phyloP scores from a whole-genome alignment of 37 sponge, comb jelly and placozoan species.

The Axinella damicornis region DNA sequence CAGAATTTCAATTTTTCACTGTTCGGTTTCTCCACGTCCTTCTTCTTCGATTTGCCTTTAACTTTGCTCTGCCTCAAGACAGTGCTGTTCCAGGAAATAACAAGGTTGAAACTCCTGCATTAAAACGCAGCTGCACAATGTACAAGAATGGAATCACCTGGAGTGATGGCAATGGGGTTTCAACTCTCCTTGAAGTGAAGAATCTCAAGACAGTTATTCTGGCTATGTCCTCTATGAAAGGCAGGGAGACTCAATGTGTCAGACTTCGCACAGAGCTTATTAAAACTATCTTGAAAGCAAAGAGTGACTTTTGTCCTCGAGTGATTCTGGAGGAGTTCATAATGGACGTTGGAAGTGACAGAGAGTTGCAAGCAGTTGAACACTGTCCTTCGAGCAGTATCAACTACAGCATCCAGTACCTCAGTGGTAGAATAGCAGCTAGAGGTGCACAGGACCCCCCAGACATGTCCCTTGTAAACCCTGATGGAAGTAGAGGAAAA shows the following conservation, averaged over 20 bases:
- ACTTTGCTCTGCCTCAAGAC: constrained; percentile 1
- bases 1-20: constrained; percentile 1
- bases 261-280: constrained; percentile 8
- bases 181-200: constrained; percentile 5
- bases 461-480: too few species aligned
- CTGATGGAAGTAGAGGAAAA: too few species aligned
- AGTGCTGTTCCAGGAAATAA: too few species aligned
- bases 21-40: constrained; percentile 28
- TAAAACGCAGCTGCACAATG: background rate
- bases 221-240: background rate
- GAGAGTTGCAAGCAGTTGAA: too few species aligned
- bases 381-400: too few species aligned
- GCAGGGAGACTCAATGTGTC: constrained; percentile 13
- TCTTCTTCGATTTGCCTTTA: constrained; percentile 17
- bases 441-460: too few species aligned
- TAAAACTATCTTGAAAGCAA: constrained; percentile 2
- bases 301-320: background rate
- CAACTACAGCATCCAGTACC: too few species aligned
- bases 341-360: background rate
- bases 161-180: background rate
- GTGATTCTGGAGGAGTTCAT: background rate
- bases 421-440: too few species aligned
- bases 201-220: background rate
- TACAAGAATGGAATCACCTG: constrained; percentile 32
- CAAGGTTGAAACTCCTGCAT: background rate